Percentiles rank a stretch among this genome's conserved stretches.
Conservation (phyloP, 2,888 invertebrate species). For the Mantis religiosa region DNA sequence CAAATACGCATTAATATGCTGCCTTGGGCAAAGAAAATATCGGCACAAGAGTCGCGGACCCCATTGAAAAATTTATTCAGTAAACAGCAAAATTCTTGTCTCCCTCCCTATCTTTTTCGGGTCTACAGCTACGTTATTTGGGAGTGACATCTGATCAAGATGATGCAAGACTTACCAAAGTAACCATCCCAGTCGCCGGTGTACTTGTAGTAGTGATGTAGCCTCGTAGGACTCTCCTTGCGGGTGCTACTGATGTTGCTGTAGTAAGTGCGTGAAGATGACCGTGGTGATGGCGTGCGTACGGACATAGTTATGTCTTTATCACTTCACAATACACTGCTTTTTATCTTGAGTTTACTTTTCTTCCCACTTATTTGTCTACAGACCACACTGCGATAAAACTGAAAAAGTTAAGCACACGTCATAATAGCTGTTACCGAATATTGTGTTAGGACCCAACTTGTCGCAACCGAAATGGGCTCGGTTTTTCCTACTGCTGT, state of each 20-base stretch:
- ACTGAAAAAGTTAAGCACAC: background rate
- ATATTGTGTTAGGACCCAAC: background rate
- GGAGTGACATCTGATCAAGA: too few relatives aligned
- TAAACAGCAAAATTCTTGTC: too few relatives aligned
- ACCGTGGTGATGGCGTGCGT: constrained; percentile 8
- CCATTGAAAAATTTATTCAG: too few relatives aligned
- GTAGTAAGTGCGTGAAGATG: background rate
- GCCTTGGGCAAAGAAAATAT: too few relatives aligned
- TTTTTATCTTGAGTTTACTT: background rate
- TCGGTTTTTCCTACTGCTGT: background rate
- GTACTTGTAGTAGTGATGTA: background rate
- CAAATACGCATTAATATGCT: too few relatives aligned
- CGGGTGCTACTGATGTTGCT: background rate
- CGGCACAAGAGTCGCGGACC: too few relatives aligned
- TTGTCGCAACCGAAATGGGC: background rate
- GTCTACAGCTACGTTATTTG: too few relatives aligned
- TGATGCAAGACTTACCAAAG: background rate
- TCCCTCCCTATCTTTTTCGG: too few relatives aligned
- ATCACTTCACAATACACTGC: background rate
- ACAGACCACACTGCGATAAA: background rate
- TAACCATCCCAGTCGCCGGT: background rate
- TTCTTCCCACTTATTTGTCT: background rate
- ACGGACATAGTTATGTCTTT: background rate
- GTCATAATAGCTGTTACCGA: background rate
- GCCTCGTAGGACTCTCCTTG: background rate